A percentile compares a stretch with the other conserved stretches of the same genome.
Conservation (phyloP, 2,888 invertebrate species). For the Thyatira batis region DNA sequence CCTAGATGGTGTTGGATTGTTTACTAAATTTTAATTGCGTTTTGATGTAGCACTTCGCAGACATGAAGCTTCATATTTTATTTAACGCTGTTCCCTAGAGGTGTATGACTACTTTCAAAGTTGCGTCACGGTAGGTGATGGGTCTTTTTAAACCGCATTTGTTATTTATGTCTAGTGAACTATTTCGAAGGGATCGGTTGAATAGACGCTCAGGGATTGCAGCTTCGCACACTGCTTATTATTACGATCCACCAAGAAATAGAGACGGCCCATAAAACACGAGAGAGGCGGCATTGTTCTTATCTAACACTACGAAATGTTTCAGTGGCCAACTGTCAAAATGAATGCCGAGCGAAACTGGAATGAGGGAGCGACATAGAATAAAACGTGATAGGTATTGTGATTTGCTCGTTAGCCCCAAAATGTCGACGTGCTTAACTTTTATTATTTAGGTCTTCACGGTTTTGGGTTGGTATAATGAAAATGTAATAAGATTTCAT, state of each 20-base stretch:
- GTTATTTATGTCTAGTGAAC: conserved; percentile 53
- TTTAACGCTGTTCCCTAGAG: conserved; percentile 42
- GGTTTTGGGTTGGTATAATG: conserved; percentile 21
- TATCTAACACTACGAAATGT: conserved; percentile 23
- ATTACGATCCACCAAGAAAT: conserved; percentile 16
- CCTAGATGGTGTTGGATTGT: background rate
- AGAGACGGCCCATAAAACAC: conserved; percentile 18
- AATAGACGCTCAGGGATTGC: background rate
- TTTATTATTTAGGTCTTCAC: conserved; percentile 32
- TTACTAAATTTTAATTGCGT: background rate
- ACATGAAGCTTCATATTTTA: conserved; percentile 39
- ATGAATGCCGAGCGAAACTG: conserved; percentile 14
- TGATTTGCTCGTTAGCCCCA: conserved; percentile 45
- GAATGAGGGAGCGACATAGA: conserved; percentile 15
- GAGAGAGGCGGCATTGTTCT: conserved; percentile 19
- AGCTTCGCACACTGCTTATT: background rate
- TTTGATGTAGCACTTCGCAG: conserved; percentile 4
- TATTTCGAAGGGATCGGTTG: conserved; percentile 22
- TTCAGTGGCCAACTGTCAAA: conserved; percentile 19
- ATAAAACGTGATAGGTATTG: conserved; percentile 29
- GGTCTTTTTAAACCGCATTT: conserved; percentile 57
- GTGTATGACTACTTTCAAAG: conserved; percentile 65
- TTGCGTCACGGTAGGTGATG: conserved; percentile 51
- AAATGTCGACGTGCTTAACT: conserved; percentile 37
- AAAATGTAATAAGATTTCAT: conserved; percentile 23